Conservation (phyloP, 1,140 invertebrate genomes). For the Matsumurasca onukii region DNA sequence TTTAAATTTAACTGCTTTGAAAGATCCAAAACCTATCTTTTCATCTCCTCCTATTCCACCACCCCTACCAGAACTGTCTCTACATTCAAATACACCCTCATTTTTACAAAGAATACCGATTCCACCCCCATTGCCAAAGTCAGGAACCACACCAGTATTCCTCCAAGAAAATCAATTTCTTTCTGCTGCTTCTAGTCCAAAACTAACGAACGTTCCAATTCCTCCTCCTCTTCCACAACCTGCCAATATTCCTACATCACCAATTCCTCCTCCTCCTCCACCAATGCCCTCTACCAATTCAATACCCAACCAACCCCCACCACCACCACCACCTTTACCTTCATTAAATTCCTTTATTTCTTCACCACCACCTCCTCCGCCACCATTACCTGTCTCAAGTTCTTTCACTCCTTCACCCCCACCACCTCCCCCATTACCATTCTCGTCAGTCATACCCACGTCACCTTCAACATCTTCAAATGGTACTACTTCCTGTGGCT, state of each 20-base stretch:
- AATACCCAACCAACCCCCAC: slow-evolving; percentile 15
- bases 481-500: no score
- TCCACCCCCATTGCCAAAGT: no score
- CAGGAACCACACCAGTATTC: no score
- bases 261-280: slow-evolving; percentile 37
- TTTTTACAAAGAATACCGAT: no score
- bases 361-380: slow-evolving; percentile 35
- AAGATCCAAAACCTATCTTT: no score
- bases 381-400: slow-evolving; percentile 3
- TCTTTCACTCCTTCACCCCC: slow-evolving; percentile 6
- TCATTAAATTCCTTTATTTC: not conserved
- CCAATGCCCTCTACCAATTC: slow-evolving; percentile 20
- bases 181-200: no score
- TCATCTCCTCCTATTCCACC: slow-evolving; percentile 38
- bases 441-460: no score
- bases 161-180: no score
- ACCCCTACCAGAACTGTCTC: slow-evolving; percentile 3
- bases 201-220: slow-evolving; percentile 35
- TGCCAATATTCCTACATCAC: not conserved
- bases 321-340: slow-evolving; percentile 32
- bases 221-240: slow-evolving; percentile 10
- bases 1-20: no score
- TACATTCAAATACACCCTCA: no score
- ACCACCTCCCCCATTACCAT: slow-evolving; percentile 33
- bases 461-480: no score